Evolutionary conservation across 2,888 invertebrate species (phyloP).

Genomic region (Heliothis peltigera): DNA sequence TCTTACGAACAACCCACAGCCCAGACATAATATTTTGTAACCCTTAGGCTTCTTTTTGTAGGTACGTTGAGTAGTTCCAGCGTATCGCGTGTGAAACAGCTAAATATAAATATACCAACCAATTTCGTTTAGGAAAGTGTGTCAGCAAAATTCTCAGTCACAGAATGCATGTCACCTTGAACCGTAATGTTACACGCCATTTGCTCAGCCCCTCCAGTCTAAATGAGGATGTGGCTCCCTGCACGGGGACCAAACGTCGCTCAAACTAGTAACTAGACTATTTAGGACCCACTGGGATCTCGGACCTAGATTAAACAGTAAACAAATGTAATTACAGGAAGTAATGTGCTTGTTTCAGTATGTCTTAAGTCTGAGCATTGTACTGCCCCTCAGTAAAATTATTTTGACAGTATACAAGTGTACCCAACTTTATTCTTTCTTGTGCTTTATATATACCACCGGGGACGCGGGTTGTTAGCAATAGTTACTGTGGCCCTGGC

Average conservation of each 20-base stretch:
- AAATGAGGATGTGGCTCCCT: constrained; percentile 80
- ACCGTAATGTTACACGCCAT: constrained; percentile 79
- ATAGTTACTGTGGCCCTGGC: too few relatives aligned
- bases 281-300: constrained; percentile 59
- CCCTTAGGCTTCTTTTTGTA: too few relatives aligned
- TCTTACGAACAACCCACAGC: too few relatives aligned
- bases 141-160: constrained; percentile 49
- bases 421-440: too few relatives aligned
- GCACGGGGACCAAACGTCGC: constrained; percentile 65
- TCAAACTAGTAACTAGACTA: constrained; percentile 66
- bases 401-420: too few relatives aligned
- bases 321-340: constrained; percentile 44
- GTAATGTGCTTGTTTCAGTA: constrained; percentile 3
- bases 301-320: constrained; percentile 60
- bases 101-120: background rate
- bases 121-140: constrained; percentile 31
- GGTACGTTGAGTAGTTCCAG: too few relatives aligned
- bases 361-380: too few relatives aligned
- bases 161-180: constrained; percentile 74
- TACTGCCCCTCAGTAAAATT: too few relatives aligned
- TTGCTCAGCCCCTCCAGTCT: constrained; percentile 71
- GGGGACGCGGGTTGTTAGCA: too few relatives aligned
- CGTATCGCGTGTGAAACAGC: too few relatives aligned
- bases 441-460: too few relatives aligned
- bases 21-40: too few relatives aligned